A percentile compares a stretch with the other conserved stretches of the same genome.
These are phyloP conservation scores for Hirudinaria manillensis DNA, from an alignment of 2,888 invertebrate genomes.

Conservation along the genomic window DNA sequence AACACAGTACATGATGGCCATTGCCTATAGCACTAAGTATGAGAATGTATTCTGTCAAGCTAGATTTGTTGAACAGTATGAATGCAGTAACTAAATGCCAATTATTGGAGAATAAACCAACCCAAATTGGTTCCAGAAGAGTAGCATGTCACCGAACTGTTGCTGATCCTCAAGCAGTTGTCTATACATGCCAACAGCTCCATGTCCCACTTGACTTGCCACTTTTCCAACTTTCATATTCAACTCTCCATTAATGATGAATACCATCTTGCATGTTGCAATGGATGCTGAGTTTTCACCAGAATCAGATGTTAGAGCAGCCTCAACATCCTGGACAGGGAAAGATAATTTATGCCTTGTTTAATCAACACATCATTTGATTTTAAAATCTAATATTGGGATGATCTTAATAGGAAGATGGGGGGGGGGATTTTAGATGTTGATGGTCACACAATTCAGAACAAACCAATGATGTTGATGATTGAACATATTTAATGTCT, in stretches of 20 bases:
- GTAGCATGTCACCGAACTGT: constrained; percentile 51
- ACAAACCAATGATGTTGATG: not conserved
- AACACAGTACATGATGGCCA: too few relatives aligned
- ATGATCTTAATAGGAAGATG: too few relatives aligned
- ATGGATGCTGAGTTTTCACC: constrained; percentile 30
- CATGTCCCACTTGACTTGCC: constrained; percentile 58
- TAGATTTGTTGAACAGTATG: too few relatives aligned
- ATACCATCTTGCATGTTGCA: constrained; percentile 61
- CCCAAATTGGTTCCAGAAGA: constrained; percentile 56
- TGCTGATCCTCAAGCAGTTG: constrained; percentile 54
- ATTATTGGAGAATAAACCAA: constrained; percentile 39
- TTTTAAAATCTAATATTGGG: not conserved
- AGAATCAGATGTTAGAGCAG: not conserved
- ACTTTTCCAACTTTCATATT: constrained; percentile 64
- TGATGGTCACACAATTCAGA: too few relatives aligned
- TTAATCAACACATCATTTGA: not conserved
- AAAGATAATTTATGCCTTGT: not conserved
- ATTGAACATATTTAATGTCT: not conserved
- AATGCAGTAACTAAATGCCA: too few relatives aligned
- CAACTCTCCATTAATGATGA: constrained; percentile 62
- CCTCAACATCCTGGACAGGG: not conserved
- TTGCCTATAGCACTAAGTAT: too few relatives aligned
- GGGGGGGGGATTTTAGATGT: too few relatives aligned
- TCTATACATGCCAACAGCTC: constrained; percentile 60
- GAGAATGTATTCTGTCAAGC: too few relatives aligned